Percentiles rank a stretch among this genome's conserved stretches.
These are phyloP conservation scores for Pterois miles DNA, from an alignment of 2,797 vertebrate species.

Conservation along the genomic window DNA sequence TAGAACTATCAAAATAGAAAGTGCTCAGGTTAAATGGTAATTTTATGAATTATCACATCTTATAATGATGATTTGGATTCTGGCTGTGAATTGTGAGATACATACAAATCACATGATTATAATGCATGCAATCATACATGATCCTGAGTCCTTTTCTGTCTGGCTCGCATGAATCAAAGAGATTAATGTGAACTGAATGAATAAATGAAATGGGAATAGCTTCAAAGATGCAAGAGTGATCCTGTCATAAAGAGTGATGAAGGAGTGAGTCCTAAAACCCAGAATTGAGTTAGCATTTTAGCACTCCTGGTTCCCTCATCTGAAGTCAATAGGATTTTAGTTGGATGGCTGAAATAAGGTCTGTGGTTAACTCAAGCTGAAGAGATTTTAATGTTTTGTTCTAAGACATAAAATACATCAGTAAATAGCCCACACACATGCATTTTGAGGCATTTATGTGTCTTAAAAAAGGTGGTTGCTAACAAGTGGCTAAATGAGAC, in stretches of 20 bases:
- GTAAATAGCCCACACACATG: no score
- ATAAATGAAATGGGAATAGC: neutral
- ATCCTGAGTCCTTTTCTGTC: neutral
- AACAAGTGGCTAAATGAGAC: no score
- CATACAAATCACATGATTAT: conserved; percentile 15
- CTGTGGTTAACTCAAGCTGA: no score
- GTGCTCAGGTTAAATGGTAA: conserved; percentile 9
- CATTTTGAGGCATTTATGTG: no score
- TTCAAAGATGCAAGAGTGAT: conserved; percentile 13
- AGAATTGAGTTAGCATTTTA: no score
- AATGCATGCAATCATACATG: neutral
- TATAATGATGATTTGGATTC: conserved; percentile 24
- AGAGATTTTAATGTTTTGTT: no score
- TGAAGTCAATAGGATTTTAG: no score
- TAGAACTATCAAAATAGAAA: conserved; percentile 2
- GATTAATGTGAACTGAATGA: neutral
- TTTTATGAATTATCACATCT: conserved; percentile 37
- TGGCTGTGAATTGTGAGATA: neutral
- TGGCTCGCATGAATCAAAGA: neutral
- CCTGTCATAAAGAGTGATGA: neutral
- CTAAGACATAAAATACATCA: no score
- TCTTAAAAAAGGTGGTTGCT: no score
- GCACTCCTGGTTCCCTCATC: no score
- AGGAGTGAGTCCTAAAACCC: no score
- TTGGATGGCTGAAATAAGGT: no score